phyloP scores from a whole-genome alignment of 2,888 invertebrate genomes.

The Eubasilissa splendida region DNA sequence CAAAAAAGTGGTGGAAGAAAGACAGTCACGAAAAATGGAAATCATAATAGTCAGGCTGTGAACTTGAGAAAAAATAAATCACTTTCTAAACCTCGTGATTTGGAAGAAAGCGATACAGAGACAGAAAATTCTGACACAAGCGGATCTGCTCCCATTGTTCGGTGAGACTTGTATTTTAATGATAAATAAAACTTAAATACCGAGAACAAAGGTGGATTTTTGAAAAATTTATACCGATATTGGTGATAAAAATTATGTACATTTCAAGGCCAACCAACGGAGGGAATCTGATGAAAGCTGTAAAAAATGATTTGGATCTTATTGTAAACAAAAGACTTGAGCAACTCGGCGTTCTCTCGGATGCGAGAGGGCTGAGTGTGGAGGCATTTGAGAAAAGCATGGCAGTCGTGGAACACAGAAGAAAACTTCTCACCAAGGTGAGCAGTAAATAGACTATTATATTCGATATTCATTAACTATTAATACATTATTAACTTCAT shows the following conservation, averaged over 20 bases:
- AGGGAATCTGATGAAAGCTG: conserved; percentile 47
- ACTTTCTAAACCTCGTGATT: background rate
- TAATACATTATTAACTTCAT: background rate
- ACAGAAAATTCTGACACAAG: background rate
- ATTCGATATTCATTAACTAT: too few species aligned
- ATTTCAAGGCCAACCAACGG: conserved; percentile 27
- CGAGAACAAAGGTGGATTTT: too few species aligned
- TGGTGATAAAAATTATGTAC: too few species aligned
- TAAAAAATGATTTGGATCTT: conserved; percentile 46
- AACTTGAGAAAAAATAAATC: conserved; percentile 24
- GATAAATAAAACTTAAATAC: too few species aligned
- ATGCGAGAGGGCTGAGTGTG: conserved; percentile 74
- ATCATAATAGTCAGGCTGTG: background rate
- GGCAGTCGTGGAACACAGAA: conserved; percentile 73
- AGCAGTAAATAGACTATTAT: background rate
- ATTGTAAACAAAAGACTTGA: conserved; percentile 71
- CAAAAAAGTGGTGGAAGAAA: conserved; percentile 1
- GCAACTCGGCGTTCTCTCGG: conserved; percentile 76
- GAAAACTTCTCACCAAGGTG: conserved; percentile 74
- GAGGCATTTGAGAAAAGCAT: conserved; percentile 74
- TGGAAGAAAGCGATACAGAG: conserved; percentile 22
- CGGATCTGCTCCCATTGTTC: background rate
- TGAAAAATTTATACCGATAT: too few species aligned
- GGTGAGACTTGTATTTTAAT: too few species aligned
- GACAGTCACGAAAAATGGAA: background rate